phyloP scores from a whole-genome alignment of 2,888 invertebrate genomes.

The Epistrophe eligans region DNA sequence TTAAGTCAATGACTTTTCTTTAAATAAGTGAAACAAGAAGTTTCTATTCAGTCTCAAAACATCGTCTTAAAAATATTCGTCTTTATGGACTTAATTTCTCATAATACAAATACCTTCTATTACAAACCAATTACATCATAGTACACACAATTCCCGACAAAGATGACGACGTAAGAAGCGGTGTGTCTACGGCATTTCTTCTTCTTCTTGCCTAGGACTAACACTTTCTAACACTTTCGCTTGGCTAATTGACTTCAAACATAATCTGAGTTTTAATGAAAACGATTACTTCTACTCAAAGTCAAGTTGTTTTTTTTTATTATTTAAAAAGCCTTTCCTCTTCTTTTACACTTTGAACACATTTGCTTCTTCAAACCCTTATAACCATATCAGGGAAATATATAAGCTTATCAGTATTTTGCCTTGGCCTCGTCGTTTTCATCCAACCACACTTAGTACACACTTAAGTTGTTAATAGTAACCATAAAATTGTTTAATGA shows the following conservation, averaged over 20 bases:
- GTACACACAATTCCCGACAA: not conserved
- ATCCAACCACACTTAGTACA: slow-evolving; percentile 67
- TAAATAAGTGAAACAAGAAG: too few species aligned
- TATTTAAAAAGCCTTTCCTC: not conserved
- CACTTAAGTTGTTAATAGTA: slow-evolving; percentile 75
- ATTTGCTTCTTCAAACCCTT: slow-evolving; percentile 1
- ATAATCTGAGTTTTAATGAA: slow-evolving; percentile 71
- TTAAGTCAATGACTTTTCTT: too few species aligned
- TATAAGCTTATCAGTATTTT: slow-evolving; percentile 47
- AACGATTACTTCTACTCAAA: slow-evolving; percentile 60
- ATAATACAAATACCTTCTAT: not conserved
- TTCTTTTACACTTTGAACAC: slow-evolving; percentile 1
- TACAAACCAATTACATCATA: not conserved
- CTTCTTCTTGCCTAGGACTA: not conserved
- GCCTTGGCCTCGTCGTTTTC: slow-evolving; percentile 48
- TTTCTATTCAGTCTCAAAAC: too few species aligned
- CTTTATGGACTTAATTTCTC: too few species aligned
- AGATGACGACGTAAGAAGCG: not conserved
- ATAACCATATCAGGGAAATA: slow-evolving; percentile 1
- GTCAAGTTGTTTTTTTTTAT: not conserved
- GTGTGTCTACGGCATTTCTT: not conserved
- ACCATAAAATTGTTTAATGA: slow-evolving; percentile 74
- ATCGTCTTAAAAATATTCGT: too few species aligned
- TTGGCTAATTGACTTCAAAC: slow-evolving; percentile 71
- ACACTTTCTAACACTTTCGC: slow-evolving; percentile 47